A percentile compares a stretch with the other conserved stretches of the same genome.
Evolutionary conservation across 2,888 invertebrate genomes (phyloP).

Genomic region (Chymomyza procnemis): DNA sequence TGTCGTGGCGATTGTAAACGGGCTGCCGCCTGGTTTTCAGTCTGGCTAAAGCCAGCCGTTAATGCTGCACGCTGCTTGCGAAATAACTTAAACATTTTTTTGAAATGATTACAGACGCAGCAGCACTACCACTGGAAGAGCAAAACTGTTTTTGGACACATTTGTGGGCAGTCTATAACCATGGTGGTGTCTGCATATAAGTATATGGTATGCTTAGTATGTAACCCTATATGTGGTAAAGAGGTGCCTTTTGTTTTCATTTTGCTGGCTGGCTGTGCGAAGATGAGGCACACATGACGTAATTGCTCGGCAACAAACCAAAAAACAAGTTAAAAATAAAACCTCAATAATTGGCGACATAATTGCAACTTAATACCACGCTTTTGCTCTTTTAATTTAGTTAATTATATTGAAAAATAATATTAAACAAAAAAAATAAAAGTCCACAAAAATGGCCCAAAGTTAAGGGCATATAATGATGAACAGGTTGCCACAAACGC

Average conservation of each 20-base stretch:
- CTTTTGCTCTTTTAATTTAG: constrained; percentile 62
- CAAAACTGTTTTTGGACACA: constrained; percentile 9
- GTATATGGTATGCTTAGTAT: background rate
- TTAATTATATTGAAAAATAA: constrained; percentile 61
- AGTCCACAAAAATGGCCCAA: background rate
- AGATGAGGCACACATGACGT: constrained; percentile 43
- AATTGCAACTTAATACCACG: constrained; percentile 71
- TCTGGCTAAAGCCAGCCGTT: constrained; percentile 4
- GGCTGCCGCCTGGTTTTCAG: constrained; percentile 40
- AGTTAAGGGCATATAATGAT: constrained; percentile 11
- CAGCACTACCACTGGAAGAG: constrained; percentile 19
- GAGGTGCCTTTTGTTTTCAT: background rate
- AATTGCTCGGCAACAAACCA: constrained; percentile 28
- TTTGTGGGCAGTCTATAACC: constrained; percentile 1
- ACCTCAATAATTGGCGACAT: constrained; percentile 71
- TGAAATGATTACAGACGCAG: constrained; percentile 60
- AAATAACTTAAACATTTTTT: constrained; percentile 70
- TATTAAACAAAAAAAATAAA: constrained; percentile 5
- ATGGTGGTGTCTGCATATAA: background rate
- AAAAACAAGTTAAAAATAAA: constrained; percentile 69
- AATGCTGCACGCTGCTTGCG: constrained; percentile 41
- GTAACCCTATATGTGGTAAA: constrained; percentile 58
- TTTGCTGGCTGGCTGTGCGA: background rate
- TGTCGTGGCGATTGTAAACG: constrained; percentile 61
- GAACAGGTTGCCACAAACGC: constrained; percentile 1